Conservation (phyloP, 2,113 vertebrate species). For the Isichthys henryi region DNA sequence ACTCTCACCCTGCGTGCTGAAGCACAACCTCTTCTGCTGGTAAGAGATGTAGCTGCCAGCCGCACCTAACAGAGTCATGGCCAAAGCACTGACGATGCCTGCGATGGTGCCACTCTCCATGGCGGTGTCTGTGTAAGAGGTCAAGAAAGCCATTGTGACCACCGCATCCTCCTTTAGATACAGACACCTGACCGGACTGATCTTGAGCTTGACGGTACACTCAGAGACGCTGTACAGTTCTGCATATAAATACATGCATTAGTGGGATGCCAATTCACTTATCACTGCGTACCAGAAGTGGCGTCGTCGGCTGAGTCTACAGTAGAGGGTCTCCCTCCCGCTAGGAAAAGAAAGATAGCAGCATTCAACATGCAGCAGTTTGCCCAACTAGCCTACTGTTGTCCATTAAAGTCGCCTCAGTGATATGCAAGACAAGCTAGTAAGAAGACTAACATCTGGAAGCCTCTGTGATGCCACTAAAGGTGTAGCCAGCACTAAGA, state of each 20-base stretch:
- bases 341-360: background rate
- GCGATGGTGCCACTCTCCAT: slow-evolving; percentile 80
- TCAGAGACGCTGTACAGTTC: background rate
- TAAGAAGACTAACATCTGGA: background rate
- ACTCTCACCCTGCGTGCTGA: slow-evolving; percentile 79
- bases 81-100: slow-evolving; percentile 77
- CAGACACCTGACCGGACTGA: background rate
- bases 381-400: background rate
- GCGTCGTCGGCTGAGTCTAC: background rate
- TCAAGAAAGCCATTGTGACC: background rate
- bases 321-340: background rate
- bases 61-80: slow-evolving; percentile 78
- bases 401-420: background rate
- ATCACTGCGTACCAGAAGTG: background rate
- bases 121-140: slow-evolving; percentile 43
- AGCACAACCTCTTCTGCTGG: slow-evolving; percentile 97
- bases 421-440: background rate
- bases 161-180: background rate
- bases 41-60: slow-evolving; percentile 90
- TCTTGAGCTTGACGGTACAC: background rate
- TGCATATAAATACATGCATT: background rate
- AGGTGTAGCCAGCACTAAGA: background rate
- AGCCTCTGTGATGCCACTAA: background rate
- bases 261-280: background rate
- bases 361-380: background rate